phyloP scores from a whole-genome alignment of 1,140 invertebrate species.

The Tribolium castaneum region DNA sequence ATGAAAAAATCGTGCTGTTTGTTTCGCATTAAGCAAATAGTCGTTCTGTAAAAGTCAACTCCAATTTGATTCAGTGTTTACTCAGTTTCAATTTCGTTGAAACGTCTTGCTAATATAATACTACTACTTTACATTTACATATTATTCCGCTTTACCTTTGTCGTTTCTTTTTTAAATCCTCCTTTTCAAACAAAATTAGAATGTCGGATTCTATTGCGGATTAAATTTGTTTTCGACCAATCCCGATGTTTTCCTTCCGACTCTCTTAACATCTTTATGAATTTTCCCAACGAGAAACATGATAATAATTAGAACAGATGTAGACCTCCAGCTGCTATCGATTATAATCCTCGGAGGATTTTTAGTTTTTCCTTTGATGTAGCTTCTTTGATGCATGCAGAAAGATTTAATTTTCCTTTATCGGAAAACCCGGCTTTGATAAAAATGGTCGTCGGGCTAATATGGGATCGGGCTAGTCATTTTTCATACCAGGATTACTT shows the following conservation, averaged over 20 bases:
- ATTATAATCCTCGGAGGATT: no score
- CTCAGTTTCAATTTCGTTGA: constrained; percentile 33
- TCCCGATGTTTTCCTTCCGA: constrained; percentile 20
- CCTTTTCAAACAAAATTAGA: constrained; percentile 28
- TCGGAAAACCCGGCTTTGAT: constrained; percentile 46
- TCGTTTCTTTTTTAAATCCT: constrained; percentile 37
- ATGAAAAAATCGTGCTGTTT: no score
- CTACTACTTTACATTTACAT: constrained; percentile 38
- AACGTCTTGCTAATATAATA: constrained; percentile 42
- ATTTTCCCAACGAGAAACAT: neutral
- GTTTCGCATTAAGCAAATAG: neutral
- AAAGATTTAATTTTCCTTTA: constrained; percentile 49
- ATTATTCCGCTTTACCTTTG: constrained; percentile 38
- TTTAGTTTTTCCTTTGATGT: constrained; percentile 41
- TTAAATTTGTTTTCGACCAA: constrained; percentile 37
- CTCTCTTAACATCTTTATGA: neutral
- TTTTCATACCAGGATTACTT: constrained; percentile 39
- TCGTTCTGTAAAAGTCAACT: constrained; percentile 26
- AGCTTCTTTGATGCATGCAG: constrained; percentile 43
- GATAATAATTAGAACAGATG: no score
- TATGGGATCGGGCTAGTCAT: constrained; percentile 36
- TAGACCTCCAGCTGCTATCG: no score
- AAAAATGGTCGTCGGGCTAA: constrained; percentile 45
- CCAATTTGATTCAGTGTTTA: constrained; percentile 31
- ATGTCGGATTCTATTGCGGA: constrained; percentile 35